These are phyloP conservation scores for Solenodon paradoxus DNA, from an alignment of 2,113 vertebrate species.

Conservation along the genomic window DNA sequence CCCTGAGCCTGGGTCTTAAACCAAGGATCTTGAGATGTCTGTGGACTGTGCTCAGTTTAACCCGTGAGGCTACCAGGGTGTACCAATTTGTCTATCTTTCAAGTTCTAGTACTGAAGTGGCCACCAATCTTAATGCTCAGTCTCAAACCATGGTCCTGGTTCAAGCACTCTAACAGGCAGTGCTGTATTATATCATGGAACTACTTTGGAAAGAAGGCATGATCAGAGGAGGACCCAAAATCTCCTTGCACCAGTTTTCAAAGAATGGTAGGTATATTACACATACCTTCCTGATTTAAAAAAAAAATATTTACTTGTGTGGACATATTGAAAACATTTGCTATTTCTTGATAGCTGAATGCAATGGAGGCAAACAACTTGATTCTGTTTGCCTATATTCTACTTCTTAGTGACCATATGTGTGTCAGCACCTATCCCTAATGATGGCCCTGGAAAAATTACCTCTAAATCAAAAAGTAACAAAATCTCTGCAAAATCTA, in stretches of 20 bases:
- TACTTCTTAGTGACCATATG: not conserved
- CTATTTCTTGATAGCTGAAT: not conserved
- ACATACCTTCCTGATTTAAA: not conserved
- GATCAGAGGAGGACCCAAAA: not conserved
- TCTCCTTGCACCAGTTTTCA: not conserved
- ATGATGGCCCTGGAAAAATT: not conserved
- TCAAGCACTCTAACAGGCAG: not conserved
- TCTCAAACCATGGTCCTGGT: not conserved
- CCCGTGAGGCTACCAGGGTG: too few relatives aligned
- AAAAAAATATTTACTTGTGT: not conserved
- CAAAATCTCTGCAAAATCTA: slow-evolving; percentile 22
- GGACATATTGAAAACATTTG: not conserved
- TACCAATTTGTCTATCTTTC: too few relatives aligned
- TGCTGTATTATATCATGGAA: not conserved
- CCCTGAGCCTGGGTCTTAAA: too few relatives aligned
- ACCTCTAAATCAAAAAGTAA: not conserved
- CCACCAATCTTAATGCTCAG: not conserved
- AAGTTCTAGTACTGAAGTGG: not conserved
- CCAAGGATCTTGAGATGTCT: too few relatives aligned
- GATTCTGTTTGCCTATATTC: not conserved
- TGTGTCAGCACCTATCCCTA: not conserved
- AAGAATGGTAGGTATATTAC: not conserved
- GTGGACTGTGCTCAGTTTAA: too few relatives aligned
- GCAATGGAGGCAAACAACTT: not conserved
- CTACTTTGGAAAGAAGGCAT: not conserved